Percentiles rank a stretch among this genome's conserved stretches.
These are phyloP conservation scores for Caenorhabditis latens DNA, from an alignment of 1,140 invertebrate genomes.

Conservation along the genomic window DNA sequence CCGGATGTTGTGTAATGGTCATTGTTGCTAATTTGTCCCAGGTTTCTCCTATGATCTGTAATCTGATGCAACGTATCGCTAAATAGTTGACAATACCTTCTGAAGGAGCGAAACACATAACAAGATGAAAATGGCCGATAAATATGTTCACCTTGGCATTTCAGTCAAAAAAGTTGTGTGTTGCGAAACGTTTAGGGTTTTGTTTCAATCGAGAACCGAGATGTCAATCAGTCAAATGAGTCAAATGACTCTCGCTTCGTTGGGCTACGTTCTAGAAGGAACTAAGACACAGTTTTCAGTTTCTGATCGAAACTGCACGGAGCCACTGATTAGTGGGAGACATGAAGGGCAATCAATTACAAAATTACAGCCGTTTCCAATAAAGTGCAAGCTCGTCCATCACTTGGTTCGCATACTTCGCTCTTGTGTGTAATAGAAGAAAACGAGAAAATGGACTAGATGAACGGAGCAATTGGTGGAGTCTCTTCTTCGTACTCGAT, in stretches of 20 bases:
- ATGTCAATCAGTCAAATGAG: conserved; percentile 29
- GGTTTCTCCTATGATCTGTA: conserved; percentile 25
- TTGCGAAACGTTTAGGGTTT: conserved; percentile 35
- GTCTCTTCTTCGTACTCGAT: background rate
- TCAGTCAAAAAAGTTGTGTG: conserved; percentile 3
- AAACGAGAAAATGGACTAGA: background rate
- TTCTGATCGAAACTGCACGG: conserved; percentile 9
- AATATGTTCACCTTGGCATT: background rate
- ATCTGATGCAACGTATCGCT: conserved; percentile 30
- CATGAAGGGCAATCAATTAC: background rate
- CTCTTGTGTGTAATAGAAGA: background rate
- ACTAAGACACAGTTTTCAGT: no score
- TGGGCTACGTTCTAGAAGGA: background rate
- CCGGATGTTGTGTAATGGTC: background rate
- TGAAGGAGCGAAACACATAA: conserved; percentile 12
- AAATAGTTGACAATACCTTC: conserved; percentile 7
- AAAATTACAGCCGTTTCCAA: background rate
- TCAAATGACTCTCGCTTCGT: conserved; percentile 19
- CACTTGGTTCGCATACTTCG: background rate
- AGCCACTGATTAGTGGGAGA: conserved; percentile 12
- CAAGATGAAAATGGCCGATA: conserved; percentile 40
- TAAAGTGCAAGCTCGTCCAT: background rate
- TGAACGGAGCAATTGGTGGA: conserved; percentile 39
- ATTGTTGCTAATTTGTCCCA: background rate
- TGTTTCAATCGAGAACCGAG: background rate